These are phyloP conservation scores for Drosophila melanocephala DNA, from an alignment of 2,888 invertebrate species.

Conservation along the genomic window DNA sequence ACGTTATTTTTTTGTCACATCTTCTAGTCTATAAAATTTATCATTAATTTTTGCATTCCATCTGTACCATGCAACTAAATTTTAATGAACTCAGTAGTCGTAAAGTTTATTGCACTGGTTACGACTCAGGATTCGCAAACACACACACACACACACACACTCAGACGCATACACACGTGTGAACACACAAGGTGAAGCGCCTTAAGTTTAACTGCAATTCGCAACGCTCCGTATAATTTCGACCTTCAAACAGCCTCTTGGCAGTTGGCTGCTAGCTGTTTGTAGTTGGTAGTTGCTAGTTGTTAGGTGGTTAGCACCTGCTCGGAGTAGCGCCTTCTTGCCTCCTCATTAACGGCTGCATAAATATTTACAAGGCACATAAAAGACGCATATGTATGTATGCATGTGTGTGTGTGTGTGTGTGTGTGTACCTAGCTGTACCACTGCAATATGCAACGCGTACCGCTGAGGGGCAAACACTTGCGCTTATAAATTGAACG, in stretches of 20 bases:
- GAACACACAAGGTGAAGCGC: constrained; percentile 6
- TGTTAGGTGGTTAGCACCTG: constrained; percentile 51
- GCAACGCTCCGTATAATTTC: constrained; percentile 44
- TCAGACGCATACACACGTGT: not conserved
- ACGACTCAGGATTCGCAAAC: constrained; percentile 58
- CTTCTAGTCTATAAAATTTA: not conserved
- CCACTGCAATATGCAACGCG: constrained; percentile 15
- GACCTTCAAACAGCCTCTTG: constrained; percentile 64
- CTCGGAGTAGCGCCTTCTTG: constrained; percentile 46
- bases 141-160: constrained; percentile 20
- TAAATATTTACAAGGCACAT: constrained; percentile 80
- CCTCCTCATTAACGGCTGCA: constrained; percentile 75
- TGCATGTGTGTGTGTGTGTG: not conserved
- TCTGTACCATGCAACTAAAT: constrained; percentile 1
- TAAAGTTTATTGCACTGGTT: constrained; percentile 54
- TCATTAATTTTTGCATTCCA: constrained; percentile 1
- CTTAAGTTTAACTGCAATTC: constrained; percentile 50
- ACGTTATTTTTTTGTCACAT: not conserved
- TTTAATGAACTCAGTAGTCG: constrained; percentile 27
- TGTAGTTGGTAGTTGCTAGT: constrained; percentile 49
- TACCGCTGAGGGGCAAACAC: constrained; percentile 41
- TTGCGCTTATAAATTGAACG: constrained; percentile 59
- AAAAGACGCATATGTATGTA: constrained; percentile 35
- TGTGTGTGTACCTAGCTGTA: not conserved
- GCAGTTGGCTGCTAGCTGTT: constrained; percentile 36